These are phyloP conservation scores for Buceros bicornis DNA, from an alignment of 2,797 vertebrate species.

Conservation along the genomic window DNA sequence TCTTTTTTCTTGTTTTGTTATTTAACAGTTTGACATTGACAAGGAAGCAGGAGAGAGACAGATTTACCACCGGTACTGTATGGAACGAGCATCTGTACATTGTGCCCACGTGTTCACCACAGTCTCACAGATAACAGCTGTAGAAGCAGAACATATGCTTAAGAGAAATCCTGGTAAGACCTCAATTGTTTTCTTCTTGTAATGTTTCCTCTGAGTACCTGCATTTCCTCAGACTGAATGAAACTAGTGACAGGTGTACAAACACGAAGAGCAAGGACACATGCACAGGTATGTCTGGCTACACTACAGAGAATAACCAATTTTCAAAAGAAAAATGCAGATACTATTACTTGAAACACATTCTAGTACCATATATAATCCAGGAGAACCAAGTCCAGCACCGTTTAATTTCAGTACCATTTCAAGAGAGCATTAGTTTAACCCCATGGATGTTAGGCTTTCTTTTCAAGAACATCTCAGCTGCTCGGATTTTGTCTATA, in stretches of 20 bases:
- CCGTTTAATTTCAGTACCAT: not conserved
- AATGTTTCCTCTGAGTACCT: not conserved
- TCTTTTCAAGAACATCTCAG: not conserved
- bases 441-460: not conserved
- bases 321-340: not conserved
- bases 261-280: not conserved
- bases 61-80: conserved; percentile 96
- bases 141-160: conserved; percentile 94
- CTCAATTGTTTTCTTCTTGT: not conserved
- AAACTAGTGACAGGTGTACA: not conserved
- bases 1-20: not conserved
- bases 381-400: not conserved
- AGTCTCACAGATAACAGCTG: conserved; percentile 94
- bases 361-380: not conserved
- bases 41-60: conserved; percentile 94
- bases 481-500: not conserved
- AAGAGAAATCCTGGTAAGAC: conserved; percentile 90
- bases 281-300: not conserved
- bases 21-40: conserved; percentile 90
- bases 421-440: not conserved
- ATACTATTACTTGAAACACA: not conserved
- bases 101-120: conserved; percentile 95
- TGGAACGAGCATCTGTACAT: conserved; percentile 93
- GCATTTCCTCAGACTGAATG: not conserved
- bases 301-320: not conserved